Evolutionary conservation across 1,140 invertebrate genomes (phyloP), one percentile per base, ranked within the genome.

Genomic region (Coenobita brevimanus): DNA sequence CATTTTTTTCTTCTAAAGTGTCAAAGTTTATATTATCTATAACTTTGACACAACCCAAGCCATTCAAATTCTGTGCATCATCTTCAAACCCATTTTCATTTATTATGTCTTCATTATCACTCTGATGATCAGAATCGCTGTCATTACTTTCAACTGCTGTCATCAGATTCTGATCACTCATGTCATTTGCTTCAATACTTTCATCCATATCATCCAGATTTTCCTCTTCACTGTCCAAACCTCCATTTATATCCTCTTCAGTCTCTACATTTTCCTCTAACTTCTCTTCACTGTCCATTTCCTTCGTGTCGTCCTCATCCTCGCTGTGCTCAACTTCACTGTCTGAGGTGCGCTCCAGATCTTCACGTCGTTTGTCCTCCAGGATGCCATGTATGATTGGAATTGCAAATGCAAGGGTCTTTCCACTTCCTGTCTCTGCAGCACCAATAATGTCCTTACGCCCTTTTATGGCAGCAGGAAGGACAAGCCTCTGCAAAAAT

Each of bases 361-460:
- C 43, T 24, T 89, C 89, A 15, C 62, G 13, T 50, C 24, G 6
- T 33, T 80, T 96, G 1, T 96, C 92, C 90, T 96, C 94, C 78
- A 98, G 92, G 89, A 99, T 98, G 8, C 96, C 96, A 89, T 95
- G 93, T 69, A 99, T 92, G 71, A 99, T 96, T 38, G 98, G 98
- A 88, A 99, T 96, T 2, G 96, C 97, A 95, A 99, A 99, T 0
- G 98, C 98, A 57, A 99, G 93, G 0, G 98, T 99, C 94, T 99
- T 99, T 0, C 98, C 98, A 94, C 97, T 99, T 10, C 98, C 98
- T 0, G 98, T 99, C 94, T 99, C 97, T 15, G 98, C 98, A 88
- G 98, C 98, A 89, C 98, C 98, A 27, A 99, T 93, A 91, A 99
- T 97, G 93, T 99, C 98, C 93, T 95, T 94, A 67, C 94, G 93